Evolutionary conservation across 1,140 invertebrate genomes (phyloP).

Genomic region (Sycophaga agraensis): DNA sequence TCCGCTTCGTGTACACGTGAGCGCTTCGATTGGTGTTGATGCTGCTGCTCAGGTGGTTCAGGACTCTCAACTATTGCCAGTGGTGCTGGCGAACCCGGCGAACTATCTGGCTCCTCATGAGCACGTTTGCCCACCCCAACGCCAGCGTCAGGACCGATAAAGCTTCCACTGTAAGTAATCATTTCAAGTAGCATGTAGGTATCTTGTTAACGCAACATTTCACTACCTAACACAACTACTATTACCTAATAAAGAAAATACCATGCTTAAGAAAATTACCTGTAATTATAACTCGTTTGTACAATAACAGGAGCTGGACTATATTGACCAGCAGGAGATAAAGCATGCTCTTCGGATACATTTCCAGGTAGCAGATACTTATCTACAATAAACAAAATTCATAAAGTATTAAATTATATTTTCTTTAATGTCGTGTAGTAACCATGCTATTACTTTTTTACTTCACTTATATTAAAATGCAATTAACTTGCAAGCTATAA

Average conservation of each 20-base stretch:
- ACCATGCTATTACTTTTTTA: background rate
- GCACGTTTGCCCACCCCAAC: conserved; percentile 47
- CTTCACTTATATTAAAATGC: conserved; percentile 11
- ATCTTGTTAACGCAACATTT: background rate
- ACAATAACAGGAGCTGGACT: conserved; percentile 61
- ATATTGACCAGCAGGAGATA: conserved; percentile 56
- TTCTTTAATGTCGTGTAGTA: too few species aligned
- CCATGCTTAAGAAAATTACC: conserved; percentile 36
- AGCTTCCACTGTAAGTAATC: conserved; percentile 45
- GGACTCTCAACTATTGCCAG: conserved; percentile 56
- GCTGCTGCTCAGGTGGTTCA: conserved; percentile 49
- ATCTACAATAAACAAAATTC: conserved; percentile 48
- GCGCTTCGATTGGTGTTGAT: conserved; percentile 42
- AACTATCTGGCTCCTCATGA: conserved; percentile 54
- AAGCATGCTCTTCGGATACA: conserved; percentile 54
- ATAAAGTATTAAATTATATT: too few species aligned
- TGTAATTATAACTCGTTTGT: conserved; percentile 60
- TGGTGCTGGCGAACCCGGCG: conserved; percentile 52
- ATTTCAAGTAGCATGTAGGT: background rate
- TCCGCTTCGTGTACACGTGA: conserved; percentile 53
- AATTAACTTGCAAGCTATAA: too few species aligned
- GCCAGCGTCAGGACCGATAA: conserved; percentile 52
- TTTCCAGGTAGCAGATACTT: conserved; percentile 57
- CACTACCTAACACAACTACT: too few species aligned
- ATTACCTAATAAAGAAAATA: too few species aligned